phyloP scores from a whole-genome alignment of 2,888 invertebrate genomes.

The Gryllus longicercus region DNA sequence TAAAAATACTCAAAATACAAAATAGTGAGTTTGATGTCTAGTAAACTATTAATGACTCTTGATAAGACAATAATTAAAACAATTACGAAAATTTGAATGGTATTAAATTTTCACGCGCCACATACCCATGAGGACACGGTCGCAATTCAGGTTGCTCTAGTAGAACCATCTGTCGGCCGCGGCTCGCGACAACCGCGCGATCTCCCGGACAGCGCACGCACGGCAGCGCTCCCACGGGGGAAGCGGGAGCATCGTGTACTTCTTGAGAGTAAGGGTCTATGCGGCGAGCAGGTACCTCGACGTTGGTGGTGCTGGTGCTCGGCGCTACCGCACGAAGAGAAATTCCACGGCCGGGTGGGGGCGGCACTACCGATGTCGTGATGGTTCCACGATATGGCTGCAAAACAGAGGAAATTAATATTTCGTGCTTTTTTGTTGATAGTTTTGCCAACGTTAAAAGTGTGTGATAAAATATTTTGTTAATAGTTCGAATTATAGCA shows the following conservation, averaged over 20 bases:
- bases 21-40: too few relatives aligned
- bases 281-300: neutral
- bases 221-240: neutral
- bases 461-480: too few relatives aligned
- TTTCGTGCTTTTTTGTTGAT: too few relatives aligned
- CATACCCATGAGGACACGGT: slow-evolving; percentile 28
- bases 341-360: neutral
- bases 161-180: slow-evolving; percentile 25
- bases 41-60: too few relatives aligned
- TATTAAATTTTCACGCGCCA: neutral
- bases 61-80: too few relatives aligned
- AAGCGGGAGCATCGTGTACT: slow-evolving; percentile 30
- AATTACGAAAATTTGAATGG: too few relatives aligned
- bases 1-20: too few relatives aligned
- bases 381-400: slow-evolving; percentile 33
- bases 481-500: too few relatives aligned
- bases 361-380: slow-evolving; percentile 31
- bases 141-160: slow-evolving; percentile 31
- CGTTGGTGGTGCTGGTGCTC: neutral
- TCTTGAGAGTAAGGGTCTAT: neutral
- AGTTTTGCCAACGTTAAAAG: too few relatives aligned
- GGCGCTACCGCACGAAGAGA: neutral
- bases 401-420: neutral
- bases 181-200: slow-evolving; percentile 31
- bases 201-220: slow-evolving; percentile 34